These are phyloP conservation scores for Riparia riparia DNA, from an alignment of 2,113 vertebrate genomes.

Conservation along the genomic window DNA sequence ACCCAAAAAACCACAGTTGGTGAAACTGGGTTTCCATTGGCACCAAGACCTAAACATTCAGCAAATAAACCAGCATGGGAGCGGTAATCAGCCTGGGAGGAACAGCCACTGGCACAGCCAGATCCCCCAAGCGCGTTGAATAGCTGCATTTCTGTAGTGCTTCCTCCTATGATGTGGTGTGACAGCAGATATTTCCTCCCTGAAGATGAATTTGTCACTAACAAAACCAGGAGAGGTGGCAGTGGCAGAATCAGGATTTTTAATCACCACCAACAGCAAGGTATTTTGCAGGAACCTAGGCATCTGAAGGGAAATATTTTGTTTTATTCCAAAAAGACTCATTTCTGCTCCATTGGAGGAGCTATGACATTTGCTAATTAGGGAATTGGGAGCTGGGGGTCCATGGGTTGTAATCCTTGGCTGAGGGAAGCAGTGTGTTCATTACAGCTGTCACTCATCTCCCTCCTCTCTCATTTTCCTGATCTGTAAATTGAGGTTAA, in stretches of 20 bases:
- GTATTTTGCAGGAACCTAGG: neutral
- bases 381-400: constrained; percentile 7
- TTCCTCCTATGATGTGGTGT: neutral
- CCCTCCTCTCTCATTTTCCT: constrained; percentile 17
- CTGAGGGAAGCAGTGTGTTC: neutral
- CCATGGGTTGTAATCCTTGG: neutral
- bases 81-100: neutral
- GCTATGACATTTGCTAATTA: neutral
- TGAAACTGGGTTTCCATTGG: constrained; percentile 38
- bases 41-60: constrained; percentile 6
- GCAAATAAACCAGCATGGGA: constrained; percentile 37
- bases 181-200: constrained; percentile 32
- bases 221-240: neutral
- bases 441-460: constrained; percentile 53
- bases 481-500: constrained; percentile 49
- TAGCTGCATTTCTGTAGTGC: constrained; percentile 21
- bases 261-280: neutral
- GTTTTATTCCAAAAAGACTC: neutral
- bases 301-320: constrained; percentile 3
- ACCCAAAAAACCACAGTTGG: neutral
- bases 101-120: neutral
- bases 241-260: neutral
- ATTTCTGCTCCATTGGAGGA: neutral
- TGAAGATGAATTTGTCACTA: constrained; percentile 4
- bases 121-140: neutral